Percentiles rank a stretch among this genome's conserved stretches.
Conservation (phyloP, 2,797 vertebrate species). For the Taeniopygia guttata region DNA sequence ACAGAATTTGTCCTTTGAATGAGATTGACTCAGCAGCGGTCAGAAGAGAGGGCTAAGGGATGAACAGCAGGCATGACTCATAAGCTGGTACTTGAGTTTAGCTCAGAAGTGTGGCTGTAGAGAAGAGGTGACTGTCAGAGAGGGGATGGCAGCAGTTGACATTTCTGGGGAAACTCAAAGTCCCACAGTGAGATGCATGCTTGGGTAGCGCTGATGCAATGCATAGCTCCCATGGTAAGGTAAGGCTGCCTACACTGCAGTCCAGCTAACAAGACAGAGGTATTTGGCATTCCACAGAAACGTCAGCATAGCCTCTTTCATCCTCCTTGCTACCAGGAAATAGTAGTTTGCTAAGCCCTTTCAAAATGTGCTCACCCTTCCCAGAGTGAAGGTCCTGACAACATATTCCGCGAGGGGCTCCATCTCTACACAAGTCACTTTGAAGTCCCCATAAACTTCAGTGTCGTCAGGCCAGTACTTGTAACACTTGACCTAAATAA, state of each 20-base stretch:
- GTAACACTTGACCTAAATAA: slow-evolving; percentile 93
- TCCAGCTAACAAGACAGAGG: neutral
- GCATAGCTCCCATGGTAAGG: neutral
- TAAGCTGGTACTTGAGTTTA: neutral
- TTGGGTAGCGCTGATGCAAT: fast-evolving
- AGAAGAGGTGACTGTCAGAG: neutral
- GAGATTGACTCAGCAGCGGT: neutral
- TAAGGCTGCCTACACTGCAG: neutral
- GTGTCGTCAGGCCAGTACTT: slow-evolving; percentile 99
- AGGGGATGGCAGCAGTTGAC: neutral
- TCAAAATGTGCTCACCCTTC: slow-evolving; percentile 81
- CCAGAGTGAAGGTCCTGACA: slow-evolving; percentile 97
- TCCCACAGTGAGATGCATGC: fast-evolving
- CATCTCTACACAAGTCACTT: slow-evolving; percentile 95
- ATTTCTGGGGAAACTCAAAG: neutral
- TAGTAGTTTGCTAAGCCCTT: neutral
- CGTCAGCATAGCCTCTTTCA: neutral
- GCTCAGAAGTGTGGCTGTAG: neutral
- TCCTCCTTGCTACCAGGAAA: neutral
- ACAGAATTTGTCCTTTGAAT: neutral
- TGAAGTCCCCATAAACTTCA: slow-evolving; percentile 97
- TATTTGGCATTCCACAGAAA: neutral
- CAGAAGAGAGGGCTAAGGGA: neutral
- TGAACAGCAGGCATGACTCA: neutral
- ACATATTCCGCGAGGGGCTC: slow-evolving; percentile 97